Evolutionary conservation across 2,113 vertebrate species (phyloP), one percentile per base, ranked within the genome.

Genomic region (Phrynocephalus versicolor): DNA sequence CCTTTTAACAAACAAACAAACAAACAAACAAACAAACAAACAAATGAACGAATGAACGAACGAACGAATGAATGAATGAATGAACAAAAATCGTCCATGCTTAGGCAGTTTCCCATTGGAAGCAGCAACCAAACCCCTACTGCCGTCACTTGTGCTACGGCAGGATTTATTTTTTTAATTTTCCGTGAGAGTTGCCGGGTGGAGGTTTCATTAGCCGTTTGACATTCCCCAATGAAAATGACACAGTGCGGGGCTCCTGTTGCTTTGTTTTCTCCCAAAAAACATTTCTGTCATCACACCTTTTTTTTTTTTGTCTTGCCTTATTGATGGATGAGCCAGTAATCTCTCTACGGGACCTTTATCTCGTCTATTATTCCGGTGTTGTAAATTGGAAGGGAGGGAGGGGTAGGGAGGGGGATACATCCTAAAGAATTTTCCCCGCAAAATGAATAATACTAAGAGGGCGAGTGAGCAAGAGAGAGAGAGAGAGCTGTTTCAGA

Each of bases 181-280:
- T 76, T 27, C 37, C 85, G 80, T 70, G 23, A 79, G 64, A 62
- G 19, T 89, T 92, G 78, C 88, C 33, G 30, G 85, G 82, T 1
- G 69, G 58, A 39, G 84, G 79, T 87, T 87, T 90, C 89, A 88
- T 91, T 94, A 90, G 18, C 39, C 37, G 39, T 27, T 27, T 82
- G 89, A 88, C 60, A 74, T 84, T 69, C 86, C 80, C 84, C 58
- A 78, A 2, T 85, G 79, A 81, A 84, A 55, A 90, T 9, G 16
- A 81, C 41, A 87, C 86, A 58, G 67, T 72, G 70, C 79, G 77
- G 79, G 39, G 5, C 84, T 86, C 58, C 33, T 18, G 35, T 91
- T 92, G 27, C 62, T 76, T 85, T 83, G 79, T 65, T 79, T 72
- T 65, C 82, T 76, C 73, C 81, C 1, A 30, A 71, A 8, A n/a